Evolutionary conservation across 35 echinoderm and acorn worm species (phyloP).

Genomic region (Diadema setosum): DNA sequence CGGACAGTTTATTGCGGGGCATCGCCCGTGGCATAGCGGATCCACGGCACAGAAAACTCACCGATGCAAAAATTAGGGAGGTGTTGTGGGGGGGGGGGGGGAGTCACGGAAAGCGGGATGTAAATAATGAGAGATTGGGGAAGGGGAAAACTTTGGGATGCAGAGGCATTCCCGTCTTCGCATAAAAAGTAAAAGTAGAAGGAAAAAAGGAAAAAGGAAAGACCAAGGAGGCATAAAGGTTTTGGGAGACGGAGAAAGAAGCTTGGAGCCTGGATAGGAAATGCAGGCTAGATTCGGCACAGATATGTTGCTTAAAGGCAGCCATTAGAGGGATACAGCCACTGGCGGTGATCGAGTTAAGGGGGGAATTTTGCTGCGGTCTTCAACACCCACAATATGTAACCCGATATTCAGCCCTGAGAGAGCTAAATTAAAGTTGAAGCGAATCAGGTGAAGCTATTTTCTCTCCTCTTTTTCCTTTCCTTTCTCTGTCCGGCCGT

Average conservation of each 20-base stretch:
- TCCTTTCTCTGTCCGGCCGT: neutral
- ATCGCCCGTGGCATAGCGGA: neutral
- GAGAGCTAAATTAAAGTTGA: slow-evolving; percentile 4
- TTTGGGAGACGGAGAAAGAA: neutral
- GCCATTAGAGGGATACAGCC: slow-evolving; percentile 3
- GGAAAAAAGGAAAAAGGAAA: neutral
- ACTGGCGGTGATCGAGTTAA: slow-evolving; percentile 21
- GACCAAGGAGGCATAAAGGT: neutral
- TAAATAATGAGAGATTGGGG: neutral
- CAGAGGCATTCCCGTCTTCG: neutral
- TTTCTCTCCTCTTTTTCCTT: neutral
- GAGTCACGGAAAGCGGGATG: neutral
- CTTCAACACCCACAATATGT: slow-evolving; percentile 16
- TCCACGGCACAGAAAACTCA: slow-evolving; percentile 11
- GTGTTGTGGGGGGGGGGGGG: neutral
- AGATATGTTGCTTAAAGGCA: slow-evolving; percentile 5
- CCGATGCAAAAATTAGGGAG: neutral
- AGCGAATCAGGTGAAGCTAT: slow-evolving; percentile 6
- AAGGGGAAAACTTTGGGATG: neutral
- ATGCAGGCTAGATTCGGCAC: neutral
- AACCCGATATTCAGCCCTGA: neutral
- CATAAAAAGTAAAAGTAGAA: neutral
- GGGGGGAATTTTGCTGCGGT: neutral
- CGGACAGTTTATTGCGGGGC: neutral
- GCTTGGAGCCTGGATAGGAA: neutral